These are phyloP conservation scores for Brachycybe producta DNA, from an alignment of 2,888 invertebrate genomes.

Conservation along the genomic window DNA sequence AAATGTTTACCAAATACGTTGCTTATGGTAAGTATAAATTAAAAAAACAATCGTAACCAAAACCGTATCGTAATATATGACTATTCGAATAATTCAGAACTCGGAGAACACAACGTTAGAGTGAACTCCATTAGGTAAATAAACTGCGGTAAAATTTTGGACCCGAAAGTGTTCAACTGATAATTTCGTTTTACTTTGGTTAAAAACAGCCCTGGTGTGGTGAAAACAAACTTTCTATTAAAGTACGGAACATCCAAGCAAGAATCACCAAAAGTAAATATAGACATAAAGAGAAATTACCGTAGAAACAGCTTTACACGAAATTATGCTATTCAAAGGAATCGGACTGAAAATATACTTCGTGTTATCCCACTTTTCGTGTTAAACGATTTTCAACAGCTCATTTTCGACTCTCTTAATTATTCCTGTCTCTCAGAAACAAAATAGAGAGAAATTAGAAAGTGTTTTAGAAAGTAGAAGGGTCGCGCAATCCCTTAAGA, in stretches of 20 bases:
- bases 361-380: too few relatives aligned
- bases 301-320: too few relatives aligned
- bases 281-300: background rate
- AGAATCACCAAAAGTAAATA: background rate
- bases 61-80: background rate
- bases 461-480: too few relatives aligned
- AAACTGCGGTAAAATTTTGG: background rate
- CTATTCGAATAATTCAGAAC: background rate
- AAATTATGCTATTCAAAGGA: background rate
- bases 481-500: background rate
- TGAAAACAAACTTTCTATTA: slow-evolving; percentile 1
- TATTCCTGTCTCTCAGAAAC: too few relatives aligned
- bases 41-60: background rate
- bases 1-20: slow-evolving; percentile 13
- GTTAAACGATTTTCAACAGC: too few relatives aligned
- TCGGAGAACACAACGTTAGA: background rate
- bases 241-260: background rate
- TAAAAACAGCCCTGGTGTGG: background rate
- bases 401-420: too few relatives aligned
- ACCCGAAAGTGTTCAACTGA: background rate
- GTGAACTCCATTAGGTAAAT: slow-evolving; percentile 8
- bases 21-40: slow-evolving; percentile 1
- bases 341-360: too few relatives aligned
- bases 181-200: background rate
- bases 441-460: too few relatives aligned